Evolutionary conservation across 1,140 invertebrate genomes (phyloP).

Genomic region (Melipona quadrifasciata): DNA sequence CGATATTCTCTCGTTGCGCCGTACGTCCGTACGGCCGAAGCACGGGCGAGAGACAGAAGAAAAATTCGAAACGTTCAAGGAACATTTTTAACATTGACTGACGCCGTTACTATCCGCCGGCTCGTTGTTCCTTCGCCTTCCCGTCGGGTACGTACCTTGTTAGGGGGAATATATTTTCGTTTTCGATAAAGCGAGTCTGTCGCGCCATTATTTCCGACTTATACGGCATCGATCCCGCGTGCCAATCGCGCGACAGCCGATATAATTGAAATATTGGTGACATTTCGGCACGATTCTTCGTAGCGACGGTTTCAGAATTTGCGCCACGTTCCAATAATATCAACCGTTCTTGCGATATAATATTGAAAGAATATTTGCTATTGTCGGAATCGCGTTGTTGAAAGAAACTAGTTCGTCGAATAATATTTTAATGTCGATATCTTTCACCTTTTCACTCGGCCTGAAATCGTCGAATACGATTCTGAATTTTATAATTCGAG

Average conservation of each 20-base stretch:
- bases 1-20: neutral
- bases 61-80: constrained; percentile 1
- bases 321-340: no score
- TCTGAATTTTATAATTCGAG: no score
- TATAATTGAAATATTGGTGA: neutral
- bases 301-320: no score
- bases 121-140: neutral
- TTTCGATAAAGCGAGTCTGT: neutral
- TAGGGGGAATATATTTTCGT: neutral
- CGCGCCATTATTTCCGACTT: neutral
- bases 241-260: neutral
- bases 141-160: neutral
- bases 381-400: no score
- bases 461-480: no score
- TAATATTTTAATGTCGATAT: no score
- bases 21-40: neutral
- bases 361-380: no score
- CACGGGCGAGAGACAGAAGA: neutral
- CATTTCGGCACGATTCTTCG: neutral
- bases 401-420: no score
- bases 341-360: no score
- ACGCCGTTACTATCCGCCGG: neutral
- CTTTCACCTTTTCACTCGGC: no score
- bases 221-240: neutral
- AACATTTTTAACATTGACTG: constrained; percentile 9